These are phyloP conservation scores for Cryptotermes secundus DNA, from an alignment of 1,140 invertebrate species.

Conservation along the genomic window DNA sequence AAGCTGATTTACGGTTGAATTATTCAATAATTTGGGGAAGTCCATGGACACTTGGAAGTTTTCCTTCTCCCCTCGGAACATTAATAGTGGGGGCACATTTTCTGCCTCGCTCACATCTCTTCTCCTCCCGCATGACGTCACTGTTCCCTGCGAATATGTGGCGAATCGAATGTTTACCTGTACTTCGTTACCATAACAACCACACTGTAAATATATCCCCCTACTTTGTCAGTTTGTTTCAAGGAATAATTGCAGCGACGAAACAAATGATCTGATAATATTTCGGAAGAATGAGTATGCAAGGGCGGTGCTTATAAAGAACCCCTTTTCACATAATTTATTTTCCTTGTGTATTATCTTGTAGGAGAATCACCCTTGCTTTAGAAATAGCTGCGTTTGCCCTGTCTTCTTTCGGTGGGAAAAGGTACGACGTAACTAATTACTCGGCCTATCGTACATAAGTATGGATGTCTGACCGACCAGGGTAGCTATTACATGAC, in stretches of 20 bases:
- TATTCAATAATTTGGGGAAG: no score
- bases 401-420: not conserved
- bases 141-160: not conserved
- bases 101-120: no score
- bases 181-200: not conserved
- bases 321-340: not conserved
- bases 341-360: not conserved
- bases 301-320: not conserved
- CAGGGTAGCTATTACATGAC: not conserved
- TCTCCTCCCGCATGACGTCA: not conserved
- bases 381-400: not conserved
- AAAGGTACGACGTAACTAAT: not conserved
- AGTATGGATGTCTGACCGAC: not conserved
- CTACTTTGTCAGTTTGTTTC: not conserved
- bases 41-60: no score
- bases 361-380: not conserved
- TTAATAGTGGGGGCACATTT: no score
- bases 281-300: not conserved
- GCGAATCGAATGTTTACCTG: not conserved
- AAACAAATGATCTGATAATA: conserved; percentile 15
- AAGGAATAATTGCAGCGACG: not conserved
- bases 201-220: not conserved
- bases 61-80: no score
- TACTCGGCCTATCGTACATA: not conserved
- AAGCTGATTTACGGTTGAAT: no score